These are phyloP conservation scores for Philereme transversata DNA, from an alignment of 2,888 invertebrate species.

Conservation along the genomic window DNA sequence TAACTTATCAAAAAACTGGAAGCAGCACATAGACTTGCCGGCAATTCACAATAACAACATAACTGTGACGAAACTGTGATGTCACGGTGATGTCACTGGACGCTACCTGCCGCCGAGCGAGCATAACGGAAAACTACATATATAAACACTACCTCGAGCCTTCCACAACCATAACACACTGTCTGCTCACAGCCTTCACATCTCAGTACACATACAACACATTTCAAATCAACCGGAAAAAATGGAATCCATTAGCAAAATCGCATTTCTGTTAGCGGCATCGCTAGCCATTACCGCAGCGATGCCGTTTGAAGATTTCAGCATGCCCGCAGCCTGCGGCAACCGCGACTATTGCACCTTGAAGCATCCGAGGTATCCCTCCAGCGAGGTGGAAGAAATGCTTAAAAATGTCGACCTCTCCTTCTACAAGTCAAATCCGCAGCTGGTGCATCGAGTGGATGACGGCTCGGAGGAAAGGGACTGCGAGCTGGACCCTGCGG, in stretches of 20 bases:
- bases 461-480: neutral
- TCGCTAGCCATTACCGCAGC: neutral
- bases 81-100: slow-evolving; percentile 1
- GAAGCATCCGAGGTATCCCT: slow-evolving; percentile 1
- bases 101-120: neutral
- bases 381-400: neutral
- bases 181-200: neutral
- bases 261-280: neutral
- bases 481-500: neutral
- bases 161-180: neutral
- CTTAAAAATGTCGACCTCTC: neutral
- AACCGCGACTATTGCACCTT: slow-evolving; percentile 3
- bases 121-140: neutral
- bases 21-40: neutral
- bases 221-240: neutral
- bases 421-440: neutral
- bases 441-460: neutral
- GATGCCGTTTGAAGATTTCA: neutral
- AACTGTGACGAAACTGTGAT: slow-evolving; percentile 2
- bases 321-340: slow-evolving; percentile 1
- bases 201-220: neutral
- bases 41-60: neutral
- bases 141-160: neutral
- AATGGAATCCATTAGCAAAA: slow-evolving; percentile 1
- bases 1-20: neutral